Evolutionary conservation across 1,140 invertebrate species (phyloP).

Genomic region (Sitophilus oryzae): DNA sequence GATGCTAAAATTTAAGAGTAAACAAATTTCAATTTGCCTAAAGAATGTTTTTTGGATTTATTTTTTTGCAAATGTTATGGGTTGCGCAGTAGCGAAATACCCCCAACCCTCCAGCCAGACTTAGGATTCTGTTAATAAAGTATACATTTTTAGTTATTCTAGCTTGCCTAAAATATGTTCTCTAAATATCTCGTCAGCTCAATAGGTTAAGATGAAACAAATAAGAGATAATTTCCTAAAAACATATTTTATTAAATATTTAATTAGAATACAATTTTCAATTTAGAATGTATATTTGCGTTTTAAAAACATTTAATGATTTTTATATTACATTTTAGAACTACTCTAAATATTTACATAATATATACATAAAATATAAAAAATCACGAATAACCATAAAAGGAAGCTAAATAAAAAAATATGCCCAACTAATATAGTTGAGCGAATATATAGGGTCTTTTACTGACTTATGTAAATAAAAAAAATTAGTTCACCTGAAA

Average conservation of each 20-base stretch:
- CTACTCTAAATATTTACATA: constrained; percentile 37
- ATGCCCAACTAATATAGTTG: constrained; percentile 40
- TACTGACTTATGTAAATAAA: constrained; percentile 2
- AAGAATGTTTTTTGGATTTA: too few species aligned
- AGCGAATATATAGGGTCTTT: constrained; percentile 18
- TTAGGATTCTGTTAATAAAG: too few species aligned
- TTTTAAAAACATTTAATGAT: constrained; percentile 34
- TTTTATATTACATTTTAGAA: constrained; percentile 35
- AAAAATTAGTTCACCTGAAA: not conserved
- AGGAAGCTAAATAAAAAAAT: constrained; percentile 34
- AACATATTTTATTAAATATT: constrained; percentile 26
- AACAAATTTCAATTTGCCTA: too few species aligned
- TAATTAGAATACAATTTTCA: constrained; percentile 33
- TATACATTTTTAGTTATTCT: too few species aligned
- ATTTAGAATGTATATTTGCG: constrained; percentile 34
- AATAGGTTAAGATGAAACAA: too few species aligned
- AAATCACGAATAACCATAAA: constrained; percentile 32
- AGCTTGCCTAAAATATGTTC: too few species aligned
- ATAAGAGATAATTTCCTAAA: constrained; percentile 9
- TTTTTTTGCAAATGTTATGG: too few species aligned
- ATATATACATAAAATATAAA: constrained; percentile 39
- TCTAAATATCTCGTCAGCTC: too few species aligned
- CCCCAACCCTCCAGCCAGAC: too few species aligned
- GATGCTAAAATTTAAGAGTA: too few species aligned
- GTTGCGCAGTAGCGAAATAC: too few species aligned